Conservation (phyloP, 2,888 invertebrate species). For the Lutraria lutraria region DNA sequence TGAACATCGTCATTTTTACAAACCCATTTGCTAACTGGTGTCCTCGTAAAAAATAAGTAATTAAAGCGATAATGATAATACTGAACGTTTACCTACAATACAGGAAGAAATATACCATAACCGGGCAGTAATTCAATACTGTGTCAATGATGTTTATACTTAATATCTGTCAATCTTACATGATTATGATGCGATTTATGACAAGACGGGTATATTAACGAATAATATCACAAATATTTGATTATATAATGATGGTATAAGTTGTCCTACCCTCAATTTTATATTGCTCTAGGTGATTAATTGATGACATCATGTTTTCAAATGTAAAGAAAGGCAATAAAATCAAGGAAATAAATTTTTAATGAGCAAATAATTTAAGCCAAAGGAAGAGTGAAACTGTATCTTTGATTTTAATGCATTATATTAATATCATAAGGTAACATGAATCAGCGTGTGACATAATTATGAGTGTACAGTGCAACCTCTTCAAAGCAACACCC, state of each 20-base stretch:
- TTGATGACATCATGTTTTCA: neutral
- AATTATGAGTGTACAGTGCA: too few relatives aligned
- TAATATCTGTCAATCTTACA: neutral
- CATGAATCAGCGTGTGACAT: too few relatives aligned
- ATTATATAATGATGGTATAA: neutral
- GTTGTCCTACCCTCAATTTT: neutral
- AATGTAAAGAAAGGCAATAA: neutral
- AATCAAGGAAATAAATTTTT: neutral
- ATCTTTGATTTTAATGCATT: too few relatives aligned
- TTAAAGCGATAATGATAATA: neutral
- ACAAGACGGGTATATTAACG: neutral
- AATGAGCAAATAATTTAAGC: too few relatives aligned
- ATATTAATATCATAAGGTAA: too few relatives aligned
- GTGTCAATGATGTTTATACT: neutral
- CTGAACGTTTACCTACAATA: neutral
- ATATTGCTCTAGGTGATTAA: neutral
- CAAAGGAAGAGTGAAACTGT: too few relatives aligned
- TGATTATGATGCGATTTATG: conserved; percentile 10
- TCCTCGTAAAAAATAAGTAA: neutral
- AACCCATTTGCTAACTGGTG: neutral
- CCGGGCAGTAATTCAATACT: neutral
- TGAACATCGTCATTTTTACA: neutral
- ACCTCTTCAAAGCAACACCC: too few relatives aligned
- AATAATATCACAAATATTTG: conserved; percentile 19
- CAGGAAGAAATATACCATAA: conserved; percentile 14